Evolutionary conservation across 1,140 invertebrate genomes (phyloP), one percentile per base, ranked within the genome.

Genomic region (Bombus confusus): DNA sequence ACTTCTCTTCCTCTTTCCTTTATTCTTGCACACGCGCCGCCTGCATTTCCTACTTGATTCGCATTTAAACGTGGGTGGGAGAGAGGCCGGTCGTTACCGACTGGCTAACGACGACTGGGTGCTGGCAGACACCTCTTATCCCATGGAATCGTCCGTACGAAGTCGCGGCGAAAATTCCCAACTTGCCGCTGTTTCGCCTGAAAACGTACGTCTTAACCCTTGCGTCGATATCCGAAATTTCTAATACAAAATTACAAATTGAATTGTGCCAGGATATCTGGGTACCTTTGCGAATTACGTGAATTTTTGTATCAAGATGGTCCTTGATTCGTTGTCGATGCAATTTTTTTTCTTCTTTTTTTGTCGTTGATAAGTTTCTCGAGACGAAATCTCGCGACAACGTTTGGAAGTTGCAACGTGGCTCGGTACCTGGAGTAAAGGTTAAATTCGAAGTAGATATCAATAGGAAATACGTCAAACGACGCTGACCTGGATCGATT

Each of bases 81-180:
- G 83, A 78, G 80, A 88, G 75, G 76, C 47, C 80, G 88, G 86
- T 91, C 88, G 78, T 91, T 91, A 90, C 77, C 83, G 83, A 86
- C 39, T 41, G 78, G 83, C 81, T 90, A 90, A 91, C 81, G 83
- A 90, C 62, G 83, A 62, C 78, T 82, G 72, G 86, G 80, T 88
- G 82, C 88, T 69, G 79, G 77, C 79, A 86, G 86, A 89, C 88
- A 82, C 43, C 88, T 90, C 82, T 89, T 87, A 89, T 89, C 82
- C 88, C 74, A 34, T 83, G 78, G 82, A 89, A 90, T 80, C 88
- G 68, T 71, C 57, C 66, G 68, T 72, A 79, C 68, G 28, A 59
- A 81, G 34, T 77, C 72, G 31, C 13, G 37, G 57, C 76, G 78
- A 83, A 87, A 87, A 88, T 28, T 31, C 47, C 15, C 22, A 22